Evolutionary conservation across 2,888 invertebrate genomes (phyloP).

Genomic region (Tachystola acroxantha): DNA sequence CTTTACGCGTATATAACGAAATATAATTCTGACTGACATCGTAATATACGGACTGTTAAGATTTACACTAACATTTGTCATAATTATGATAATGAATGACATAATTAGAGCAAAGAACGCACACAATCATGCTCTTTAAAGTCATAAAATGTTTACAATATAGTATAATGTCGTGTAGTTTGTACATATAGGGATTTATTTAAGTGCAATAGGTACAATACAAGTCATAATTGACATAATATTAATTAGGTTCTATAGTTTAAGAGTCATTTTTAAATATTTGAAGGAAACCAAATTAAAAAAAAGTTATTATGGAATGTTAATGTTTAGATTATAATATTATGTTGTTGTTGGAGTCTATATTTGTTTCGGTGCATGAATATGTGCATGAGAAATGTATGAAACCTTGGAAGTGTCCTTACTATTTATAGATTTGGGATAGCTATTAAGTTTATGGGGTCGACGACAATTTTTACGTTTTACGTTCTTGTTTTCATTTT

Average conservation of each 20-base stretch:
- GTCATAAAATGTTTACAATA: constrained; percentile 39
- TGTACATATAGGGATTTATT: constrained; percentile 24
- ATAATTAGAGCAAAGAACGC: constrained; percentile 46
- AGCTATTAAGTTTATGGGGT: not conserved
- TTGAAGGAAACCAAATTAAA: constrained; percentile 26
- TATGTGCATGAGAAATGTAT: constrained; percentile 34
- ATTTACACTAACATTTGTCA: constrained; percentile 2
- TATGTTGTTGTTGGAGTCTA: not conserved
- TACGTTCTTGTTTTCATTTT: too few relatives aligned
- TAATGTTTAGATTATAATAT: constrained; percentile 1
- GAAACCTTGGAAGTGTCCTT: constrained; percentile 18
- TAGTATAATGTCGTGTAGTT: constrained; percentile 32
- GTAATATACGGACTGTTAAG: constrained; percentile 2
- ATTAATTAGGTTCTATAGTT: constrained; percentile 21
- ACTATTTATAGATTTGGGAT: constrained; percentile 10
- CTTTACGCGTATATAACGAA: constrained; percentile 1
- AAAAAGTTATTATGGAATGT: constrained; percentile 3
- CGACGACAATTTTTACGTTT: not conserved
- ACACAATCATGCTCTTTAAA: constrained; percentile 47
- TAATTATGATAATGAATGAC: constrained; percentile 1
- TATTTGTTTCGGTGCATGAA: constrained; percentile 34
- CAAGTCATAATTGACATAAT: constrained; percentile 42
- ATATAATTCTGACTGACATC: constrained; percentile 5
- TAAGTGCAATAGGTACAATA: constrained; percentile 65
- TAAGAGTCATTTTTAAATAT: constrained; percentile 23